Evolutionary conservation across 2,888 invertebrate genomes (phyloP), one percentile per base, ranked within the genome.

Genomic region (Ophioninae sp.): DNA sequence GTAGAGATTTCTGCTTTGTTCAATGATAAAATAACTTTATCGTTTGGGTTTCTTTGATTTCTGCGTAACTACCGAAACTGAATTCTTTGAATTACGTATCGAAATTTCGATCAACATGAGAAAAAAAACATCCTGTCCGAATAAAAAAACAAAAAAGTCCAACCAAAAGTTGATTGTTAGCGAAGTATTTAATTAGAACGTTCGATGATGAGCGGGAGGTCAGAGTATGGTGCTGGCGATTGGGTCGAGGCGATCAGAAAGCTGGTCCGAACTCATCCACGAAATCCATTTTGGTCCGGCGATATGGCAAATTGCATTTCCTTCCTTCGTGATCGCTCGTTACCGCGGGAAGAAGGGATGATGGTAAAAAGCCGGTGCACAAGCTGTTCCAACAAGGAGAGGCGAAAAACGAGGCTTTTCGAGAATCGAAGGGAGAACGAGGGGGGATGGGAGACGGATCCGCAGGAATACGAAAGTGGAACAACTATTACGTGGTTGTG

Each of bases 261-360:
- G 64, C 63, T 44, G 72, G 65, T 59, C 63, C 73, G 78, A 71
- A 75, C 77, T 74, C 41, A 41, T 51, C 39, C 77, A 82, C 82
- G 79, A 86, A 87, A 85, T 85, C 87, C 85, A 88, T 88, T 88
- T 88, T 87, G 85, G 86, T 85, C 81, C 83, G 86, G 78, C 87
- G 83, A 85, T 85, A 85, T 82, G 83, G 85, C 85, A 88, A 88
- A 88, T 88, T 88, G 88, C 88, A 88, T 88, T 88, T 87, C 80
- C 86, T 86, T 83, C 81, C 84, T 78, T 87, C 87, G 85, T 87
- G 88, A 87, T 87, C 88, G 86, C 87, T 88, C 87, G 87, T 88
- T 87, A 87, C 85, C 86, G 85, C 65, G 85, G 86, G 86, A 88
- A 87, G 88, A 88, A 86, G 85, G 83, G 87, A 88, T 87, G 87